Conservation (phyloP, 2,888 invertebrate species). For the Operophtera brumata region DNA sequence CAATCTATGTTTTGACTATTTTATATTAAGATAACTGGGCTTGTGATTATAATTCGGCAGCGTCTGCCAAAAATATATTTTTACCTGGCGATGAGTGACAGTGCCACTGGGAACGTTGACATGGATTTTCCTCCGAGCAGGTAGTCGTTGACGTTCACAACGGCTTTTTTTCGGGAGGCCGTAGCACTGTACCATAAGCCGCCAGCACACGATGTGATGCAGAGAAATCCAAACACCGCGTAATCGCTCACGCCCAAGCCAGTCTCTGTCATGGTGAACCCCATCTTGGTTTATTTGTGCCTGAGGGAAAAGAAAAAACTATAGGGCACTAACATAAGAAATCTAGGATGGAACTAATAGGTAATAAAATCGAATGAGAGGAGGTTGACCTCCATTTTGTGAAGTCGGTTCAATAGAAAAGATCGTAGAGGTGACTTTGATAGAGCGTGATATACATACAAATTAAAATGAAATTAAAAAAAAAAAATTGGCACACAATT, state of each 20-base stretch:
- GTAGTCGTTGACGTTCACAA: slow-evolving; percentile 85
- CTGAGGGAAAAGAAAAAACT: slow-evolving; percentile 26
- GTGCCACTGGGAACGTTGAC: slow-evolving; percentile 90
- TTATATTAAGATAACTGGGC: too few relatives aligned
- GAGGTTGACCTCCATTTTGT: too few relatives aligned
- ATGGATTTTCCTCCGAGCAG: slow-evolving; percentile 88
- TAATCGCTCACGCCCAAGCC: slow-evolving; percentile 77
- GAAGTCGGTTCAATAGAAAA: too few relatives aligned
- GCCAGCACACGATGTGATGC: slow-evolving; percentile 86
- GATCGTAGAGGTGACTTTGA: too few relatives aligned
- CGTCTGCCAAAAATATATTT: background rate
- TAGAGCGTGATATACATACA: too few relatives aligned
- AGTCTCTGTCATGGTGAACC: slow-evolving; percentile 67
- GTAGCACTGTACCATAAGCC: slow-evolving; percentile 84
- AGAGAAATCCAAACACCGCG: slow-evolving; percentile 85
- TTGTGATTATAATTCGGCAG: background rate
- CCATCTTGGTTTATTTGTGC: slow-evolving; percentile 45
- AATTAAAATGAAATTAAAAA: too few relatives aligned
- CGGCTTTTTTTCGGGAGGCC: slow-evolving; percentile 75
- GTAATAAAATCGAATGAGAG: too few relatives aligned
- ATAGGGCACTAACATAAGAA: too few relatives aligned
- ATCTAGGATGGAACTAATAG: too few relatives aligned
- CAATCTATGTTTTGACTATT: too few relatives aligned
- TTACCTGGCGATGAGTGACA: slow-evolving; percentile 92
- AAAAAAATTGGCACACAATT: too few relatives aligned